Conservation (phyloP, 2,888 invertebrate genomes). For the Eristalinus sepulchralis region DNA sequence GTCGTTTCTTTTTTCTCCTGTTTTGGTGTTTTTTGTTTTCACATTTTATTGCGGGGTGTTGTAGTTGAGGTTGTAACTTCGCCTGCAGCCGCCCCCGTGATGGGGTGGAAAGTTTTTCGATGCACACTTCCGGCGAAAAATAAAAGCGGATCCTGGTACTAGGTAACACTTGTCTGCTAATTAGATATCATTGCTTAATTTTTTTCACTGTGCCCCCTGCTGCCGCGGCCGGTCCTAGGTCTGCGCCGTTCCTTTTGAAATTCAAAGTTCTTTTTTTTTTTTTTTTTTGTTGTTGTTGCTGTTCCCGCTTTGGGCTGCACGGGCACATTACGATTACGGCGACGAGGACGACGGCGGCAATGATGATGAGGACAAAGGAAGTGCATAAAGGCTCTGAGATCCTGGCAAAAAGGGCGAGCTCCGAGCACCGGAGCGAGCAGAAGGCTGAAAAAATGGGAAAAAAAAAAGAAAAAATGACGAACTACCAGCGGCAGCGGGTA, state of each 20-base stretch:
- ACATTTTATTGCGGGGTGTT: constrained; percentile 62
- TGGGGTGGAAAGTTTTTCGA: constrained; percentile 75
- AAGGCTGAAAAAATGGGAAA: constrained; percentile 18
- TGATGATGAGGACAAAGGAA: constrained; percentile 72
- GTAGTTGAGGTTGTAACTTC: constrained; percentile 66
- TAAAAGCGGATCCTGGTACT: constrained; percentile 78
- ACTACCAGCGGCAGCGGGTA: constrained; percentile 53
- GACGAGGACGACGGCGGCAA: constrained; percentile 53
- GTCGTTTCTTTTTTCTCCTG: constrained; percentile 10
- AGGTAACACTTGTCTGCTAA: constrained; percentile 79
- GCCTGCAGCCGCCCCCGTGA: neutral
- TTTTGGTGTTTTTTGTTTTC: constrained; percentile 23
- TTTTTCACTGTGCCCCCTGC: constrained; percentile 69
- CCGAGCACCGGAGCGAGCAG: constrained; percentile 1
- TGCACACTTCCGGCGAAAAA: constrained; percentile 74
- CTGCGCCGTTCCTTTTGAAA: constrained; percentile 66
- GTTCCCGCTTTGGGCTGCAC: neutral
- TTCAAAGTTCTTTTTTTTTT: neutral
- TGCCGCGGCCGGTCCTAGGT: constrained; percentile 53
- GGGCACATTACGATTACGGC: constrained; percentile 45
- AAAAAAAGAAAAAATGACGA: neutral
- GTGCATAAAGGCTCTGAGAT: constrained; percentile 69
- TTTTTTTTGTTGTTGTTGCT: constrained; percentile 56
- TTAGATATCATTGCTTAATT: constrained; percentile 80
- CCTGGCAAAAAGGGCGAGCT: constrained; percentile 61